These are phyloP conservation scores for Acanthurus leucopareius DNA, from an alignment of 2,797 vertebrate genomes.

Conservation along the genomic window DNA sequence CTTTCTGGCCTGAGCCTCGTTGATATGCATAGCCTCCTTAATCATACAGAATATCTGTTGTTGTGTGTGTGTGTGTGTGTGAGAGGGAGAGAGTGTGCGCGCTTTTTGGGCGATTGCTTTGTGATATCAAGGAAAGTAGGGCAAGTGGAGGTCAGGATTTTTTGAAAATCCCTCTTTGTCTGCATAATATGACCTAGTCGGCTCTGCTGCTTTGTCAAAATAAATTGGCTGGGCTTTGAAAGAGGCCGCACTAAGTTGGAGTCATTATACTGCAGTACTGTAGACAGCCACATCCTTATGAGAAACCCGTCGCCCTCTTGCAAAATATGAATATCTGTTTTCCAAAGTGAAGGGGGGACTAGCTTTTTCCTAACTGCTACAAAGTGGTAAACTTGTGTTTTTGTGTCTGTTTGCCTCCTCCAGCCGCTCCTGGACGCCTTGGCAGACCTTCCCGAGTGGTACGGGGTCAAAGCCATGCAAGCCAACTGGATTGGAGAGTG, in stretches of 20 bases:
- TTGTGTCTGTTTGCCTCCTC: constrained; percentile 27
- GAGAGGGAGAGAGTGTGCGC: background rate
- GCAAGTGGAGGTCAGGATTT: constrained; percentile 63
- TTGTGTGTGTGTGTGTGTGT: constrained; percentile 25
- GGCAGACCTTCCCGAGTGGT: constrained; percentile 95
- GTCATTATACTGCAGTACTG: constrained; percentile 37
- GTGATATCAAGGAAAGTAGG: constrained; percentile 63
- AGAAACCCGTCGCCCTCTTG: constrained; percentile 16
- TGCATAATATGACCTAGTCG: constrained; percentile 63
- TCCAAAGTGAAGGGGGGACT: constrained; percentile 31
- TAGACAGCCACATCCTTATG: constrained; percentile 30
- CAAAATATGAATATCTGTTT: background rate
- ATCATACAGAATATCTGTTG: constrained; percentile 57
- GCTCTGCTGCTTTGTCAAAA: constrained; percentile 65
- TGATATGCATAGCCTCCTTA: constrained; percentile 84
- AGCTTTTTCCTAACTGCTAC: constrained; percentile 35
- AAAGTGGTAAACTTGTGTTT: constrained; percentile 35
- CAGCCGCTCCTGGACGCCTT: constrained; percentile 93
- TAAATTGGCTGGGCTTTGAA: constrained; percentile 63
- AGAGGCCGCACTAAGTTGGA: constrained; percentile 44
- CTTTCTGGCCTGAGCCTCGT: constrained; percentile 76
- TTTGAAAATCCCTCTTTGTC: constrained; percentile 67
- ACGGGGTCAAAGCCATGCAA: constrained; percentile 97
- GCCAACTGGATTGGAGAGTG: constrained; percentile 98
- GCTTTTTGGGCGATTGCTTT: constrained; percentile 55